Evolutionary conservation across 2,888 invertebrate genomes (phyloP).

Genomic region (Melieria omissa): DNA sequence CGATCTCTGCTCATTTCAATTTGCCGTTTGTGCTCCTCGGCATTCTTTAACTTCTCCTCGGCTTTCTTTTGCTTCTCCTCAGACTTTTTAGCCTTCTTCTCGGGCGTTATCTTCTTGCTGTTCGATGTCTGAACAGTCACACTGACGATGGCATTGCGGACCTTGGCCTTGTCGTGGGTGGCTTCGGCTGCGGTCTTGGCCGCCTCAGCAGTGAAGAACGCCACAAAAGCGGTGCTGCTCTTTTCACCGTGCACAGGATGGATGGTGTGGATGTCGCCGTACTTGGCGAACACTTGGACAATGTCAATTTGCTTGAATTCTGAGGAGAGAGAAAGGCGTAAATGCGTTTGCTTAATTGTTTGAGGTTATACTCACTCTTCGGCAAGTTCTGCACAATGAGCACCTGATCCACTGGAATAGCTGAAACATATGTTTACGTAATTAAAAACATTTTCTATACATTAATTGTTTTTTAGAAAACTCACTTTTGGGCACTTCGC

Average conservation of each 20-base stretch:
- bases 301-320: slow-evolving; percentile 50
- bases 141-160: slow-evolving; percentile 20
- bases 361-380: slow-evolving; percentile 44
- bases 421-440: slow-evolving; percentile 37
- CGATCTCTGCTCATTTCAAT: slow-evolving; percentile 41
- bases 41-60: slow-evolving; percentile 6
- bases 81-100: neutral
- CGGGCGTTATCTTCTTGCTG: neutral
- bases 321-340: slow-evolving; percentile 31
- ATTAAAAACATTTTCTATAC: slow-evolving; percentile 43
- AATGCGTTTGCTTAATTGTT: neutral
- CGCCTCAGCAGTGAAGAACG: slow-evolving; percentile 47
- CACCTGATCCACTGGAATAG: slow-evolving; percentile 44
- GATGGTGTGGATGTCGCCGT: slow-evolving; percentile 49
- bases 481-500: slow-evolving; percentile 38
- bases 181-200: slow-evolving; percentile 49
- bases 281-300: slow-evolving; percentile 52
- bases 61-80: slow-evolving; percentile 5
- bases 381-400: slow-evolving; percentile 49
- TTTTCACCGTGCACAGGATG: slow-evolving; percentile 35
- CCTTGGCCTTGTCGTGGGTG: slow-evolving; percentile 42
- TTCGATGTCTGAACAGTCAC: slow-evolving; percentile 24
- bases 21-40: slow-evolving; percentile 17
- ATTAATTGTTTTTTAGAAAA: too few relatives aligned
- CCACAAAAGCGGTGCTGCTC: slow-evolving; percentile 42